Conservation (phyloP, 2,888 invertebrate genomes). For the Rutpela maculata region DNA sequence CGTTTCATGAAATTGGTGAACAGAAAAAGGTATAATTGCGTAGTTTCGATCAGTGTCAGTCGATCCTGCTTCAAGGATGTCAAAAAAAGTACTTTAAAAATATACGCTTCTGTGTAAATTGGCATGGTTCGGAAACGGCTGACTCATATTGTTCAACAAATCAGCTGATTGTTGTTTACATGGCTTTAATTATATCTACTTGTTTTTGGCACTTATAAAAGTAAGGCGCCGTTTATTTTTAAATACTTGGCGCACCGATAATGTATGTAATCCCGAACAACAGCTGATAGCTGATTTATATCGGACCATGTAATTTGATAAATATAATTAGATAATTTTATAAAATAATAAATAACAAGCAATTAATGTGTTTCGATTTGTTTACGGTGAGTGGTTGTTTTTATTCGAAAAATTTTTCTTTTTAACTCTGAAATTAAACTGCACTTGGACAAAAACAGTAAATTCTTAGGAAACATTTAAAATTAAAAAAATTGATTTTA, state of each 20-base stretch:
- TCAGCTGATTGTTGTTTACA: conserved; percentile 49
- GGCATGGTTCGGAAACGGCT: conserved; percentile 30
- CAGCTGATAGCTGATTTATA: conserved; percentile 37
- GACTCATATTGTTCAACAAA: conserved; percentile 33
- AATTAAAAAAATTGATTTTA: no score
- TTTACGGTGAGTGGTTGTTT: not conserved
- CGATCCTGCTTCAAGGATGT: not conserved
- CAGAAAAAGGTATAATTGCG: conserved; percentile 21
- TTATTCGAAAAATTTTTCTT: no score
- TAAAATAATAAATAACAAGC: not conserved
- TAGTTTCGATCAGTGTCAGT: conserved; percentile 18
- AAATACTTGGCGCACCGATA: conserved; percentile 27
- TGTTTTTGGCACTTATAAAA: conserved; percentile 43
- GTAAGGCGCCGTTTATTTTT: conserved; percentile 45
- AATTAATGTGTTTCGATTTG: not conserved
- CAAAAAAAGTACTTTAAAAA: conserved; percentile 11
- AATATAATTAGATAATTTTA: not conserved
- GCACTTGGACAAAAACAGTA: no score
- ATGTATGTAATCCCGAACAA: not conserved
- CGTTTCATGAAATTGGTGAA: not conserved
- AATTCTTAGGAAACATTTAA: no score
- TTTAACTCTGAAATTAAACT: no score
- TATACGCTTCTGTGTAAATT: conserved; percentile 21
- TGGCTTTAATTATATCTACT: conserved; percentile 38
- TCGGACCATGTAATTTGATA: not conserved